phyloP scores from a whole-genome alignment of 2,113 vertebrate species.

The Paramormyrops kingsleyae region DNA sequence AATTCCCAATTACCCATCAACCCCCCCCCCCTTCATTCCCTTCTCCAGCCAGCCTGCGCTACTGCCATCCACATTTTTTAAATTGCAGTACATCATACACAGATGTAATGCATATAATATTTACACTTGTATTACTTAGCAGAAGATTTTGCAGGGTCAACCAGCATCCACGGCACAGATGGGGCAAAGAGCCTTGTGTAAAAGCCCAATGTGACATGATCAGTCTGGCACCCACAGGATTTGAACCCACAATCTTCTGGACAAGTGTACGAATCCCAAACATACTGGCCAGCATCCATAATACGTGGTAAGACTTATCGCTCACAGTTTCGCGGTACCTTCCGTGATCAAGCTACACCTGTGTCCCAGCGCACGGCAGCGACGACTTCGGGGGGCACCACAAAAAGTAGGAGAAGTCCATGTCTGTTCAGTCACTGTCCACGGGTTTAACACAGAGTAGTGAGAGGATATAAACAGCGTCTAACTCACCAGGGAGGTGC shows the following conservation, averaged over 20 bases:
- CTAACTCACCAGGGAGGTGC: not conserved
- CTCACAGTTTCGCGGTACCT: not conserved
- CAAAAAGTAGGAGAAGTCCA: not conserved
- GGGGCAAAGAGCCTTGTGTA: not conserved
- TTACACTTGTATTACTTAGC: not conserved
- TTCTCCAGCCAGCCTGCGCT: not conserved
- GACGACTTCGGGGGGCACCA: not conserved
- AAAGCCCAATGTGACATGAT: not conserved
- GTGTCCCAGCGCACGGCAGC: too few species aligned
- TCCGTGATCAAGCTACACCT: too few species aligned
- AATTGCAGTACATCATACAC: not conserved
- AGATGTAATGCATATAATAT: not conserved
- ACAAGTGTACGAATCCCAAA: not conserved
- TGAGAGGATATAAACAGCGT: not conserved
- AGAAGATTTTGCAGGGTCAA: not conserved
- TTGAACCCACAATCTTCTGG: not conserved
- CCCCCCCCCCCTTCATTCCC: not conserved
- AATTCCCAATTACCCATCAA: not conserved
- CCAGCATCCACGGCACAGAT: not conserved
- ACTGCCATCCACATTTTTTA: not conserved
- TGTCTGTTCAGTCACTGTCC: not conserved
- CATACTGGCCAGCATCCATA: not conserved
- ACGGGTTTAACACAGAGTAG: not conserved
- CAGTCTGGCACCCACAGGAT: not conserved
- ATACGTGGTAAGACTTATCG: not conserved